phyloP scores from a whole-genome alignment of 2,888 invertebrate species.

The Drosophila meridionalis region DNA sequence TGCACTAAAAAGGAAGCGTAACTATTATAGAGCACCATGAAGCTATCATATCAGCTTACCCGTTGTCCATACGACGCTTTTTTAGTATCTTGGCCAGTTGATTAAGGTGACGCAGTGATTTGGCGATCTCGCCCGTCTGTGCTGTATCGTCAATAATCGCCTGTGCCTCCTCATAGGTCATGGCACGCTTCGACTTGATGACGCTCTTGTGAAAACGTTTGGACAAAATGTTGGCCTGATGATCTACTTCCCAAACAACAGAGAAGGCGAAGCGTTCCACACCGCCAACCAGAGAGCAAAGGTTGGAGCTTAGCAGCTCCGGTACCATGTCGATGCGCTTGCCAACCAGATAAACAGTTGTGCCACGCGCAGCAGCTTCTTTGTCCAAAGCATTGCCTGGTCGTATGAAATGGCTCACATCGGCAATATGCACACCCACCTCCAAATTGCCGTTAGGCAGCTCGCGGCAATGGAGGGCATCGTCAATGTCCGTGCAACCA shows the following conservation, averaged over 20 bases:
- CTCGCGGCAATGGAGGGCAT: conserved; percentile 95
- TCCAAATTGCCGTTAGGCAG: conserved; percentile 91
- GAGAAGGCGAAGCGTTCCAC: conserved; percentile 98
- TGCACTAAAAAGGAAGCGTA: conserved; percentile 88
- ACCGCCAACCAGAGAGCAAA: conserved; percentile 96
- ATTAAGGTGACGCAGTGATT: conserved; percentile 93
- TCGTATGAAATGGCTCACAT: conserved; percentile 98
- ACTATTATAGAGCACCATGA: background rate
- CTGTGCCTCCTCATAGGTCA: conserved; percentile 99
- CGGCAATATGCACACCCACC: conserved; percentile 99
- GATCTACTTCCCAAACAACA: conserved; percentile 96
- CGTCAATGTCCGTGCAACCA: conserved; percentile 99
- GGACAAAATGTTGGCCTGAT: conserved; percentile 91
- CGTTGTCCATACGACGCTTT: conserved; percentile 92
- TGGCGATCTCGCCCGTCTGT: conserved; percentile 90
- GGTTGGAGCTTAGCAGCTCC: conserved; percentile 96
- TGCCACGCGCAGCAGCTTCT: conserved; percentile 97
- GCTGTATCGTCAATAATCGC: conserved; percentile 93
- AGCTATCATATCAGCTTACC: conserved; percentile 86
- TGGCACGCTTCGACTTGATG: conserved; percentile 94
- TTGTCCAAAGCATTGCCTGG: conserved; percentile 96
- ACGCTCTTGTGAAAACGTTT: conserved; percentile 96
- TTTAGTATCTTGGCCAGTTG: conserved; percentile 96
- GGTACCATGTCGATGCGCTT: conserved; percentile 96
- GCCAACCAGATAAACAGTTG: conserved; percentile 98